Conservation (phyloP, 2,888 invertebrate genomes). For the Machimus rusticus region DNA sequence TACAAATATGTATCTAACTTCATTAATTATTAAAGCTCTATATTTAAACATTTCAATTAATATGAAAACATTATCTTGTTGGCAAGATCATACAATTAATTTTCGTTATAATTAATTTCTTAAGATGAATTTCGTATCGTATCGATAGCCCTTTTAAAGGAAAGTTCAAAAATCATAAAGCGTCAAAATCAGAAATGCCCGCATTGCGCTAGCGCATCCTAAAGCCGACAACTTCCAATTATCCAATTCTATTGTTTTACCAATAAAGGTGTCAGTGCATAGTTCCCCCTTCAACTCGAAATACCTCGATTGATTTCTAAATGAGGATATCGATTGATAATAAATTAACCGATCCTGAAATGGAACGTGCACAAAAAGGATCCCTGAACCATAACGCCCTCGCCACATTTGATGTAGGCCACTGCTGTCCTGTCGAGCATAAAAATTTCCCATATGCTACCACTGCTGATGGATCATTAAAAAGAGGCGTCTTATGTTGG, state of each 20-base stretch:
- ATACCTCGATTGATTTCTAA: background rate
- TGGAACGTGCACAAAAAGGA: background rate
- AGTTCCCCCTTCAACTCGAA: background rate
- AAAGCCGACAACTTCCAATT: background rate
- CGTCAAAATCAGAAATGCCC: too few species aligned
- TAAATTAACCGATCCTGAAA: background rate
- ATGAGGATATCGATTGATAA: background rate
- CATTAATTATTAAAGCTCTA: too few species aligned
- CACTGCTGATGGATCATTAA: conserved; percentile 28
- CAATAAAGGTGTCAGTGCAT: background rate
- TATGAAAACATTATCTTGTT: too few species aligned
- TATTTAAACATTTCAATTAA: too few species aligned
- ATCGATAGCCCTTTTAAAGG: too few species aligned
- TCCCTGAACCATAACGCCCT: background rate
- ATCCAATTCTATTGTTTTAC: background rate
- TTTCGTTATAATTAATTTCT: too few species aligned
- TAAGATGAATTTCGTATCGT: too few species aligned
- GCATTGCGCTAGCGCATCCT: background rate
- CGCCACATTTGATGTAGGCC: background rate
- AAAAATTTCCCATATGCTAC: conserved; percentile 31
- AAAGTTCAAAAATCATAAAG: too few species aligned
- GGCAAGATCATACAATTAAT: too few species aligned
- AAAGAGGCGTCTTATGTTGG: background rate
- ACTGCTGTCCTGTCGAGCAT: background rate
- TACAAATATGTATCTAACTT: too few species aligned